Evolutionary conservation across 2,888 invertebrate genomes (phyloP).

Genomic region (Scaptomyza parva): DNA sequence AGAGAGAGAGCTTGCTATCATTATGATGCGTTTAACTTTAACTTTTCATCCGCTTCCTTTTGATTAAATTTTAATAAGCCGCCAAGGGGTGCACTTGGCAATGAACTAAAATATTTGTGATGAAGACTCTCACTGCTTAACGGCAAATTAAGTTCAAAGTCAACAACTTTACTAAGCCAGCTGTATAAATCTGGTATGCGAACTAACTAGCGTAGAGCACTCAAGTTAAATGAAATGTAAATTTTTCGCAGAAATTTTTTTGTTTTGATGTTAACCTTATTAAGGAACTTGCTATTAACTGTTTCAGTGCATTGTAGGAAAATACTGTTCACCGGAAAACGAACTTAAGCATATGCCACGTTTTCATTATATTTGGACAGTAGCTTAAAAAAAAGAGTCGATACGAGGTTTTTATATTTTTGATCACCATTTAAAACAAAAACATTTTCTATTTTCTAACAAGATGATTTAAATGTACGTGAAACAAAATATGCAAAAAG

Average conservation of each 20-base stretch:
- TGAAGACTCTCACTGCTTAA: conserved; percentile 17
- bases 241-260: background rate
- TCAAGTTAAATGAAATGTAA: background rate
- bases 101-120: conserved; percentile 29
- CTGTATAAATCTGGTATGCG: conserved; percentile 61
- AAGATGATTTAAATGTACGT: no score
- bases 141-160: conserved; percentile 42
- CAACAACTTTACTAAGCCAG: conserved; percentile 44
- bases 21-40: conserved; percentile 21
- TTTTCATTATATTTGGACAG: no score
- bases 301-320: background rate
- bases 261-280: background rate
- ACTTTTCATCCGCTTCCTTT: conserved; percentile 44
- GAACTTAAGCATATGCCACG: no score
- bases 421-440: no score
- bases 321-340: no score
- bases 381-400: no score
- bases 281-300: background rate
- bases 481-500: no score
- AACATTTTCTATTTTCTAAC: no score
- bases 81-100: conserved; percentile 46
- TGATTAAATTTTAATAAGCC: conserved; percentile 70
- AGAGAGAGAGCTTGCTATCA: conserved; percentile 16
- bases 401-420: no score
- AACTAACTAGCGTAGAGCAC: background rate